Evolutionary conservation across 1,140 invertebrate genomes (phyloP), one percentile per base, ranked within the genome.

Genomic region (Bursaphelenchus mucronatus): DNA sequence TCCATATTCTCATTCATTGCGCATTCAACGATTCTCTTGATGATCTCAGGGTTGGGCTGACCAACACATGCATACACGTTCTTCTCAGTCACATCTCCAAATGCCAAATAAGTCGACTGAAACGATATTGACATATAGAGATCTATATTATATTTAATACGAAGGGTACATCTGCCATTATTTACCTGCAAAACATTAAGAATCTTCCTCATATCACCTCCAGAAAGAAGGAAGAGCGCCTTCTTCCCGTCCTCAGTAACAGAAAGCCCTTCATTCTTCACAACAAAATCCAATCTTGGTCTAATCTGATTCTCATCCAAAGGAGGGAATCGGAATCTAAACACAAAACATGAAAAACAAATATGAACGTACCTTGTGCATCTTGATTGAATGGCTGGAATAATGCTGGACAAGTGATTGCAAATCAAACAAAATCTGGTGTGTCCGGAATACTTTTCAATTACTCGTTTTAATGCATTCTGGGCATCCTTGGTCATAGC

Each of bases 401-500:
- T 99, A 30, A 99, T 97, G 85, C 97, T 97, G 64, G 90, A 91
- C 49, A 99, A 82, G 82, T 98, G 98, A 83, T 99, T 99, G 82
- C 94, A 97, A 77, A 99, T 97, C 50, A 99, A 89, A 81, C 96
- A 99, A 82, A 99, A 99, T 39, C 96, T 85, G 0, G 94, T 91
- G 83, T 97, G 98, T 64, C 96, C 92, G 21, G 95, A 97, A 78
- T 93, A 98, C 80, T 97, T 97, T 82, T 98, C 95, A 81, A 98
- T 96, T 73, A 98, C 90, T 43, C 95, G 88, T 74, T 94, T 86
- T 2, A 98, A 84, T 41, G 95, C 94, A 88, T 97, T 97, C 83
- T 99, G 96, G 4, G 96, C 96, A 88, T 98, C 94, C 81, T 92
- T 91, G 3, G 96, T 99, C 96, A 99, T 99, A 2, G 95, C 92